Percentiles rank a stretch among this genome's conserved stretches.
Conservation (phyloP, 2,888 invertebrate species). For the Linnaemya tessellans region DNA sequence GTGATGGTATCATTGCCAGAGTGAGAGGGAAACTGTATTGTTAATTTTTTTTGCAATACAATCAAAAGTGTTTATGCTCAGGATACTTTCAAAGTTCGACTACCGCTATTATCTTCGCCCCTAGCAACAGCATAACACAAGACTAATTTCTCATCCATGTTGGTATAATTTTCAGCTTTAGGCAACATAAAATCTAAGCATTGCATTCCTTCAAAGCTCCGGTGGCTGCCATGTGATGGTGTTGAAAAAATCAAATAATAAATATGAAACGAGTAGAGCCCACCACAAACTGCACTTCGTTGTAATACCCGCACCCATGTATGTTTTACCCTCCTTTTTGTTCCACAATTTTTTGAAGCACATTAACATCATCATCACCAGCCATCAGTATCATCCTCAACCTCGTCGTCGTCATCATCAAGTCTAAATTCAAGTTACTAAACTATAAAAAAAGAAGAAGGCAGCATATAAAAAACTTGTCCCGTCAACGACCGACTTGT, state of each 20-base stretch:
- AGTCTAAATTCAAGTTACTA: conserved; percentile 52
- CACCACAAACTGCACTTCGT: conserved; percentile 24
- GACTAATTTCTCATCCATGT: no score
- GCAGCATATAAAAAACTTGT: conserved; percentile 57
- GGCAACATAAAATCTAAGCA: no score
- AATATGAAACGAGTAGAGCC: conserved; percentile 39
- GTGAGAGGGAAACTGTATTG: no score
- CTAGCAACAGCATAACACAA: no score
- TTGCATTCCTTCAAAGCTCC: conserved; percentile 14
- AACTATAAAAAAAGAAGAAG: conserved; percentile 37
- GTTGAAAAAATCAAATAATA: conserved; percentile 36
- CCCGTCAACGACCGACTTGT: conserved; percentile 75
- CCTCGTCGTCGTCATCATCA: conserved; percentile 30
- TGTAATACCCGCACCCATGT: conserved; percentile 59
- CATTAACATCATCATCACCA: conserved; percentile 20
- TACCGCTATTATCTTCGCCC: no score
- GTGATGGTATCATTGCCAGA: no score
- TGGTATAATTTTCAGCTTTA: no score
- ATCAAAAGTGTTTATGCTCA: no score
- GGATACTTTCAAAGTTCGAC: no score
- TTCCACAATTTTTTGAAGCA: conserved; percentile 39
- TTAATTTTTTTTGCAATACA: no score
- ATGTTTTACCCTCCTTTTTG: conserved; percentile 45
- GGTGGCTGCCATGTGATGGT: conserved; percentile 48
- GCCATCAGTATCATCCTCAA: conserved; percentile 14